Conservation (phyloP, 2,113 vertebrate species). For the Thamnophis sirtalis region DNA sequence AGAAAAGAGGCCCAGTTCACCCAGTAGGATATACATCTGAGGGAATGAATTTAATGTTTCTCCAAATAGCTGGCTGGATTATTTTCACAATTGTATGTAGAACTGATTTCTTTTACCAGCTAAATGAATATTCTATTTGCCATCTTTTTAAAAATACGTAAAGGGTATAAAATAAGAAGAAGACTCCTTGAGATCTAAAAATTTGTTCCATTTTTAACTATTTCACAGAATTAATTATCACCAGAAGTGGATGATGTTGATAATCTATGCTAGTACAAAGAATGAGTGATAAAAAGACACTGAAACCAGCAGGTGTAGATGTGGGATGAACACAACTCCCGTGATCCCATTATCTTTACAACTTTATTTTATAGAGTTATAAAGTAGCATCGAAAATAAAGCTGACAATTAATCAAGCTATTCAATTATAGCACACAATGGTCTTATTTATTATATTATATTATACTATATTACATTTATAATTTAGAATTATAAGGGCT, state of each 20-base stretch:
- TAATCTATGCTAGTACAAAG: slow-evolving; percentile 33
- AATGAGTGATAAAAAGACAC: slow-evolving; percentile 27
- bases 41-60: neutral
- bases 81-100: neutral
- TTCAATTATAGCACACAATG: slow-evolving; percentile 50
- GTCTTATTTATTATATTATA: slow-evolving; percentile 26
- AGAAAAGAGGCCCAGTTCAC: neutral
- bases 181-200: neutral
- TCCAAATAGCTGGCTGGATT: neutral
- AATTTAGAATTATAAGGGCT: neutral
- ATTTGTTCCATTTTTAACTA: slow-evolving; percentile 4
- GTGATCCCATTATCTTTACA: slow-evolving; percentile 48
- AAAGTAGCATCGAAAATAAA: slow-evolving; percentile 53
- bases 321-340: slow-evolving; percentile 34
- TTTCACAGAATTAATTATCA: slow-evolving; percentile 20
- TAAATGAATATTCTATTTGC: neutral
- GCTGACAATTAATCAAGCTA: slow-evolving; percentile 50
- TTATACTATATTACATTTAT: neutral
- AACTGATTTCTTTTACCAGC: neutral
- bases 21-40: neutral
- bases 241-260: slow-evolving; percentile 10
- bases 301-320: slow-evolving; percentile 42
- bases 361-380: slow-evolving; percentile 51
- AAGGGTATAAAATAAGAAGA: neutral
- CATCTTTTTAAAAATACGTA: neutral